Evolutionary conservation across 2,113 vertebrate species (phyloP).

Genomic region (Gymnogyps californianus): DNA sequence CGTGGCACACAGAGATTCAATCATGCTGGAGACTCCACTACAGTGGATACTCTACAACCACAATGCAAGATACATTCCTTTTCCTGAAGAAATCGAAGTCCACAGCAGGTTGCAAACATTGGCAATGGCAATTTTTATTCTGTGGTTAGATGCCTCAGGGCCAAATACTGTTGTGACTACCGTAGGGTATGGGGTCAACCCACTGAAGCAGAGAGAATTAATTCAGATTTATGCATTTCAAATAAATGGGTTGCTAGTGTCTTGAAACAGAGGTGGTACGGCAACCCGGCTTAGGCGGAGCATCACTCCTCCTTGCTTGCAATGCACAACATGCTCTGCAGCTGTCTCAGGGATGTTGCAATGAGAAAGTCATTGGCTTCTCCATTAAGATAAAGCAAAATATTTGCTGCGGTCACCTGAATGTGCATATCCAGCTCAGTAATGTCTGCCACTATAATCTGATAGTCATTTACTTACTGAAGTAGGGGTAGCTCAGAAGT

Average conservation of each 20-base stretch:
- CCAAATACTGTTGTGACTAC: background rate
- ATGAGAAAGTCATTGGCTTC: background rate
- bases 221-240: background rate
- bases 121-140: background rate
- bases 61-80: background rate
- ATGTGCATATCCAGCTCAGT: background rate
- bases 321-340: background rate
- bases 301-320: background rate
- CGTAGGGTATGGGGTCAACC: background rate
- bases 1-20: background rate
- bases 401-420: background rate
- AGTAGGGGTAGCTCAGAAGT: background rate
- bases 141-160: background rate
- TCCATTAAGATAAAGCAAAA: background rate
- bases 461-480: background rate
- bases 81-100: background rate
- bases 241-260: background rate
- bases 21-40: background rate
- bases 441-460: background rate
- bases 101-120: background rate
- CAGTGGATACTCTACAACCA: background rate
- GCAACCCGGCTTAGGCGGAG: fast-evolving
- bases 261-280: background rate
- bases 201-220: background rate
- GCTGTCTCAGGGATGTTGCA: background rate